Evolutionary conservation across 2,888 invertebrate species (phyloP), one percentile per base, ranked within the genome.

Genomic region (Ennomos erosarius): DNA sequence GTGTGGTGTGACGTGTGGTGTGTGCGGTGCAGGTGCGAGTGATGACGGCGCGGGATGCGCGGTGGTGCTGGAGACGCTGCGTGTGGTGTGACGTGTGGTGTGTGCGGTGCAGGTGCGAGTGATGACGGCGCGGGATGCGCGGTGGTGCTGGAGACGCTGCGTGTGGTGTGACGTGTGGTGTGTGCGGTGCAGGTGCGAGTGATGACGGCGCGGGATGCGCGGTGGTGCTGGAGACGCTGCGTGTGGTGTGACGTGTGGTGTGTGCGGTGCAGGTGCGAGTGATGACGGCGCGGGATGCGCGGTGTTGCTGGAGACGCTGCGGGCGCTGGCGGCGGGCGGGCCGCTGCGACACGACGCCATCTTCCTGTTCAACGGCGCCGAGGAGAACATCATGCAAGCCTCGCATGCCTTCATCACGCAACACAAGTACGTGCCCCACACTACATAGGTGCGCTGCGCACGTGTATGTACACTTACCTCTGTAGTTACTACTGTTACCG

Each of bases 351-450:
- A 96, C 87, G 95, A 95, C 85, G 94, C 97, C 64, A 93, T 98
- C 68, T 96, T 98, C 86, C 93, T 98, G 65, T 96, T 98, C 85
- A 98, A 98, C 88, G 98, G 98, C 62, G 98, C 97, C 51, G 98
- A 98, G 90, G 98, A 98, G 91, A 97, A 97, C 90, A 95, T 97
- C 79, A 92, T 97, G 88, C 97, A 97, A 93, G 87, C 82, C 69
- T 96, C 97, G 56, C 98, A 98, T 93, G 98, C 97, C 40, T 98
- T 98, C 88, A 96, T 98, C 80, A 97, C 97, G 4, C 95, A 96
- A 75, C 98, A 99, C 88, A 94, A 90, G 82, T 88, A 67, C 54
- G 50, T 13, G 10, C 11, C 40, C 8, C 35, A 13, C 42, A 9
- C 51, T 10, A 8, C 44, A 26, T 16, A 16, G n/a, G n/a, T n/a